These are phyloP conservation scores for Anorthoa munda DNA, from an alignment of 2,888 invertebrate species.

Conservation along the genomic window DNA sequence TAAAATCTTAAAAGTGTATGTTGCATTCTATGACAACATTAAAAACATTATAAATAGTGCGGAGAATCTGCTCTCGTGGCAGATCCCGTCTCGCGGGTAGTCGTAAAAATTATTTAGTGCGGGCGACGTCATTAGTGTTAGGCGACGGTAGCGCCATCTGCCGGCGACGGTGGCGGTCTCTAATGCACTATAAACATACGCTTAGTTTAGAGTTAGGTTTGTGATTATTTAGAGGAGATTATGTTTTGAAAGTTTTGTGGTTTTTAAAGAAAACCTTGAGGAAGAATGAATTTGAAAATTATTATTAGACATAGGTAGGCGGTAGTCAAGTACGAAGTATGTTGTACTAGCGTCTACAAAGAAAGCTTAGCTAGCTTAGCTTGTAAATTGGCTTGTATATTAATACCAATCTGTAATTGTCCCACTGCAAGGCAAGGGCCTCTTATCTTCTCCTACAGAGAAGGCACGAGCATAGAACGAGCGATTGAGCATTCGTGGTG, in stretches of 20 bases:
- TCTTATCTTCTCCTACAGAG: no score
- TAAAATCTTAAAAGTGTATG: slow-evolving; percentile 53
- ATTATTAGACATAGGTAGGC: no score
- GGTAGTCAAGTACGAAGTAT: no score
- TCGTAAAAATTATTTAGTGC: slow-evolving; percentile 90
- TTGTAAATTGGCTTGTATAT: no score
- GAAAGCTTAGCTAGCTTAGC: no score
- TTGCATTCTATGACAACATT: slow-evolving; percentile 53
- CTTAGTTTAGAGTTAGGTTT: slow-evolving; percentile 59
- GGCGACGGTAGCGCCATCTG: slow-evolving; percentile 80
- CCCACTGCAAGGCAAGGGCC: no score
- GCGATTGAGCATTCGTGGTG: no score
- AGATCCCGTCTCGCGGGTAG: slow-evolving; percentile 77
- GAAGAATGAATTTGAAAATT: neutral
- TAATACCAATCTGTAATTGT: no score
- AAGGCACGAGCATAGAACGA: no score
- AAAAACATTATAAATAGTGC: slow-evolving; percentile 64
- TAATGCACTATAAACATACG: slow-evolving; percentile 68
- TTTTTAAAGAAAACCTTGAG: neutral
- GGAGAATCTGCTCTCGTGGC: slow-evolving; percentile 59
- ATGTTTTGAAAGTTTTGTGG: slow-evolving; percentile 6
- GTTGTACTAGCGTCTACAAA: no score
- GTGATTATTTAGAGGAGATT: slow-evolving; percentile 46
- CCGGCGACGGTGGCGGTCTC: slow-evolving; percentile 64
- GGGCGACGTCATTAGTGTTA: slow-evolving; percentile 84